Base-by-base conservation (phyloP, 2,888 invertebrate species). In the Sinopyrophorus schimmeli region DNA sequence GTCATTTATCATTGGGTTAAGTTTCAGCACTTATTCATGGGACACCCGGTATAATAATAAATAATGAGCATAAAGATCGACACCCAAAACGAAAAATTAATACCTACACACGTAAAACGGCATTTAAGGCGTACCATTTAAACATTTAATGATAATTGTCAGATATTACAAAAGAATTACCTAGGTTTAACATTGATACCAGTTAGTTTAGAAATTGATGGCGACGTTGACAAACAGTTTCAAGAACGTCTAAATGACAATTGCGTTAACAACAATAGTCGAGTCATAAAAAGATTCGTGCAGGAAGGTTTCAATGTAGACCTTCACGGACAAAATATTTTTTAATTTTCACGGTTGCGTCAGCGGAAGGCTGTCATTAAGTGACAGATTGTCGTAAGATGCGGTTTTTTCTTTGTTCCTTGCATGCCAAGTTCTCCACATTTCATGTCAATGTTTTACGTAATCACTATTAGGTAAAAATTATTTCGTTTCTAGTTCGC, bases 281-380 rank as follows among this genome's bases (percentile, higher is more conserved):
- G 15, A 46, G 26, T 37, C 23, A 37, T 37, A 46, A 14, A 37
- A 31, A 42, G 28, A 49, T 49, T 49, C 48, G 48, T 49, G 48
- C 37, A 49, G 42, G 48, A 37, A 43, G 42, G 42, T 43, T 43
- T 42, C 42, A 43, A 38, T 35, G 48, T 38, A 49, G 48, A 49
- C 56, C 56, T 54, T 56, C 53, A 47, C 47, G 51, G 52, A 54
- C 47, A 43, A 57, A 54, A 54, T 51, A 53, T 48, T 53, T 54
- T 56, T 50, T 53, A 52, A 56, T 57, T 54, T 51, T 58, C 50
- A 56, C 49, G 55, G 60, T 67, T 65, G 63, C 66, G 63, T 65
- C 63, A 66, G 60, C 68, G 67, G 67, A 68, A 67, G 65, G 62
- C 64, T 63, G 59, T 67, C 67, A 68, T 68, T 68, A 68, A 63